phyloP scores from a whole-genome alignment of 2,888 invertebrate genomes.

The Thelaira solivaga region DNA sequence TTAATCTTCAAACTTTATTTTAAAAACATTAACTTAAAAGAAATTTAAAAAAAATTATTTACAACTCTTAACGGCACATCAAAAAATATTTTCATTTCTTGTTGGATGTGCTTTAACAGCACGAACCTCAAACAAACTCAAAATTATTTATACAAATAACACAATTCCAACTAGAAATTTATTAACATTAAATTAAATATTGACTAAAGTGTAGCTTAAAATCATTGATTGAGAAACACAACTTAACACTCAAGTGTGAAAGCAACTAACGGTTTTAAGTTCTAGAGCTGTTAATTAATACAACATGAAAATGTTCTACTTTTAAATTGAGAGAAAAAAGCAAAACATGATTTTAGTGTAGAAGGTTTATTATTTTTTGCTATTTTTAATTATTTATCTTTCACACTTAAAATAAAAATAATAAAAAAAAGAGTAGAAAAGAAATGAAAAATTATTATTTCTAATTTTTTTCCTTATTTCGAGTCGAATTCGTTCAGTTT shows the following conservation, averaged over 20 bases:
- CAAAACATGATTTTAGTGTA: background rate
- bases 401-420: no score
- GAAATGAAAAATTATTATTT: no score
- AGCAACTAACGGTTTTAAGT: background rate
- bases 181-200: constrained; percentile 1
- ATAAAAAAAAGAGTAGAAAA: no score
- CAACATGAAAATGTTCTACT: constrained; percentile 36
- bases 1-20: no score
- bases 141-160: background rate
- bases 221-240: background rate
- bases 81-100: no score
- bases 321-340: background rate
- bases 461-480: no score
- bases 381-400: background rate
- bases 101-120: no score
- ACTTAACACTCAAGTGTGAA: constrained; percentile 43
- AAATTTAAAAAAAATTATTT: no score
- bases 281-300: constrained; percentile 28
- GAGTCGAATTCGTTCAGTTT: no score
- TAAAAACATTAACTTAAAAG: no score
- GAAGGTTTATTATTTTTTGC: no score
- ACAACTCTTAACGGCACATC: no score
- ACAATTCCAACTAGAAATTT: background rate
- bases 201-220: background rate
- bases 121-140: background rate